Percentiles rank a stretch among this genome's conserved stretches.
These are phyloP conservation scores for Lagopus leucura DNA, from an alignment of 2,113 vertebrate species.

Conservation along the genomic window DNA sequence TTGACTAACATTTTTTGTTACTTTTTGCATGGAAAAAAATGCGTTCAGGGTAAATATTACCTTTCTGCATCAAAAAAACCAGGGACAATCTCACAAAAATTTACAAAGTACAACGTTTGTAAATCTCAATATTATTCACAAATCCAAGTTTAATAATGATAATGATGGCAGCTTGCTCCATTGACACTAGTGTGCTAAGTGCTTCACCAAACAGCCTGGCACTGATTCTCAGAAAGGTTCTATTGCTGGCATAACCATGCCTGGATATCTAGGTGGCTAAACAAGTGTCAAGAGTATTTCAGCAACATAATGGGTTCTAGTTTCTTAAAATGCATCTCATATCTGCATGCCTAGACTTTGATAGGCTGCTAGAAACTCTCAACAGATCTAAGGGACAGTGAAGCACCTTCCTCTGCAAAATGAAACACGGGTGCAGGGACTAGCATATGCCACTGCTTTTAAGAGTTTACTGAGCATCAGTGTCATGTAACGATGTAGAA, in stretches of 20 bases:
- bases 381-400: not conserved
- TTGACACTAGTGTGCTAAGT: not conserved
- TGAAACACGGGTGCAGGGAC: not conserved
- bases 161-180: not conserved
- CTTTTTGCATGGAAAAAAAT: not conserved
- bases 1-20: not conserved
- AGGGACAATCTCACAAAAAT: not conserved
- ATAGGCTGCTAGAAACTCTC: not conserved
- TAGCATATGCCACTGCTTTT: not conserved
- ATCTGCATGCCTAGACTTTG: accelerated
- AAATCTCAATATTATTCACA: not conserved
- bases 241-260: not conserved
- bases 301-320: not conserved
- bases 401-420: not conserved
- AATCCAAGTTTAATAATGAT: not conserved
- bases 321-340: not conserved
- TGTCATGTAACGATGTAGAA: too few relatives aligned
- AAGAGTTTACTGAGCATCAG: not conserved
- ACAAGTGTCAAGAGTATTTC: not conserved
- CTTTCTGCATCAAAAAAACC: not conserved
- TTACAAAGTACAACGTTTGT: not conserved
- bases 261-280: not conserved
- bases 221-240: not conserved
- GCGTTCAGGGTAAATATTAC: not conserved
- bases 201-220: not conserved